Conservation (phyloP, 2,888 invertebrate species). For the Spodoptera picta region DNA sequence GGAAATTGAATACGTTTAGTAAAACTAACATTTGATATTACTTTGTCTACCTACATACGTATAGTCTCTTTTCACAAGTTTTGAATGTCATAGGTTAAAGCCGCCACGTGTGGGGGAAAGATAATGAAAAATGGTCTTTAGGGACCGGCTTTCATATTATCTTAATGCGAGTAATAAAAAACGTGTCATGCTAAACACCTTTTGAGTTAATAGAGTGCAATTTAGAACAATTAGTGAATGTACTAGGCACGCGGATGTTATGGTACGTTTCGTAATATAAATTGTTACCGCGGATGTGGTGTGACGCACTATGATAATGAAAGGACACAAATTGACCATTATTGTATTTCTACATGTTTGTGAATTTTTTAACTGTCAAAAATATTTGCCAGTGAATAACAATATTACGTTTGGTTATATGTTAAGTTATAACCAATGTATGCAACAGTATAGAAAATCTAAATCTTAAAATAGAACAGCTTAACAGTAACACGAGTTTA, state of each 20-base stretch:
- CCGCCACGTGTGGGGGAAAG: background rate
- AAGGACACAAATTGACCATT: conserved; percentile 26
- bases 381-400: background rate
- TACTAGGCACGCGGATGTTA: conserved; percentile 18
- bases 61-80: background rate
- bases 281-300: conserved; percentile 39
- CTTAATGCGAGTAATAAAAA: conserved; percentile 20
- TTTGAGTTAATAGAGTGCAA: conserved; percentile 31
- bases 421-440: too few species aligned
- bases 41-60: conserved; percentile 7
- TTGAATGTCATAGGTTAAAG: conserved; percentile 14
- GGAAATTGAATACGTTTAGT: conserved; percentile 1
- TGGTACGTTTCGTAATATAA: conserved; percentile 31
- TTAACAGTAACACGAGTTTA: background rate
- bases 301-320: conserved; percentile 32
- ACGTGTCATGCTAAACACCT: conserved; percentile 12
- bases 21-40: conserved; percentile 14
- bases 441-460: too few species aligned
- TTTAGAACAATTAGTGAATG: conserved; percentile 31
- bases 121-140: conserved; percentile 10
- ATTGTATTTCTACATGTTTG: conserved; percentile 16
- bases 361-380: background rate
- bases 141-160: conserved; percentile 22
- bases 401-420: too few species aligned
- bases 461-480: too few species aligned